Percentiles rank a stretch among this genome's conserved stretches.
phyloP scores from a whole-genome alignment of 2,888 invertebrate genomes.

The Hydrotaea cyrtoneurina region DNA sequence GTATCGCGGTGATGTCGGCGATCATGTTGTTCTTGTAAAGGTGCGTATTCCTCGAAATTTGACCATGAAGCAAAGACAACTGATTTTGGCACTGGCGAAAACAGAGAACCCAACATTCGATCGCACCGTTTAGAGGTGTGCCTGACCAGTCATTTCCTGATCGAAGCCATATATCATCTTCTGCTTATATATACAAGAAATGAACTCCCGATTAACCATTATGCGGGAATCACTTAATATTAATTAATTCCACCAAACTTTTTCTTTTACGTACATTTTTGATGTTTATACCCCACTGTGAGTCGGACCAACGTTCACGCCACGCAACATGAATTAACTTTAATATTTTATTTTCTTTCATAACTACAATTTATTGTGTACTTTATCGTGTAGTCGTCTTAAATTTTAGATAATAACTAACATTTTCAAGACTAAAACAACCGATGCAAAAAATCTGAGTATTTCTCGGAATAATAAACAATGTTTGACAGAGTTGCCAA shows the following conservation, averaged over 20 bases:
- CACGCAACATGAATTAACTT: conserved; percentile 87
- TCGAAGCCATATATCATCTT: no score
- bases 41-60: conserved; percentile 76
- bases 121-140: conserved; percentile 35
- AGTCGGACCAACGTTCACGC: conserved; percentile 97
- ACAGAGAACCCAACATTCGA: conserved; percentile 76
- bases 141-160: neutral
- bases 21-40: conserved; percentile 76
- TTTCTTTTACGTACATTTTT: conserved; percentile 89
- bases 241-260: neutral
- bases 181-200: no score
- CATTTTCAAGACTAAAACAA: conserved; percentile 22
- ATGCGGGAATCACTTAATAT: no score
- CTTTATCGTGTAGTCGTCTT: neutral
- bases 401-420: conserved; percentile 27
- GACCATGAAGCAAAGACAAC: conserved; percentile 77
- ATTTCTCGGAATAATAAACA: neutral
- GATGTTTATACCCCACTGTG: conserved; percentile 97
- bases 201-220: no score
- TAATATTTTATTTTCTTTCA: conserved; percentile 83
- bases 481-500: neutral
- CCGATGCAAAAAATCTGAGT: neutral
- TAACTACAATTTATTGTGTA: conserved; percentile 55
- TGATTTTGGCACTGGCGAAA: conserved; percentile 75
- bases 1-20: conserved; percentile 71